Evolutionary conservation across 2,797 vertebrate genomes (phyloP), one percentile per base, ranked within the genome.

Genomic region (Falco novaeseelandiae): DNA sequence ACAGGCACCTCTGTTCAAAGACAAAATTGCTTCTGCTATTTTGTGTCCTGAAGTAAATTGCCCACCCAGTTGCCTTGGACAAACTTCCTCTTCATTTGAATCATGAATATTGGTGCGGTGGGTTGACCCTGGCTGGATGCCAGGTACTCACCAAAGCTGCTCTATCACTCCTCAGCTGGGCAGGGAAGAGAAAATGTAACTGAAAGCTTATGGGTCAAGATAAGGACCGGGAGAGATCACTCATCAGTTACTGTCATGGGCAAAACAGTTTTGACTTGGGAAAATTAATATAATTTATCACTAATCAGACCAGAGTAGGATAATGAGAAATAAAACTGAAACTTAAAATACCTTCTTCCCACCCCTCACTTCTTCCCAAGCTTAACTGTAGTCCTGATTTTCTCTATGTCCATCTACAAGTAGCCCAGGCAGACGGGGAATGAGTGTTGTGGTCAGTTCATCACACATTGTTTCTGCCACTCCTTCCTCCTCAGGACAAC

Each of bases 131-230:
- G 44, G 17, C 38, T 63, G 2, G 2, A 38, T 3, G 4, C 3
- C 26, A 52, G 18, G 7, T 72, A 26, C 5, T 8, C 19, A 65
- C 29, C 7, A 57, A 57, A 52, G 8, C 12, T 27, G 6, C 26
- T 26, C 8, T 82, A 12, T 46, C 54, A 21, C 15, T 61, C 8
- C 38, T 40, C 21, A 42, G 4, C 7, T 38, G 54, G 42, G 11
- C 16, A 38, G 12, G 14, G 13, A 20, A 73, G 9, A 67, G 9
- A 61, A 83, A 55, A 29, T 49, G 44, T 13, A 66, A 22, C 13
- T 27, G 58, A 81, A 12, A 8, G 3, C 5, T 66, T 1, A 2
- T 27, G 18, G 3, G 7, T 38, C 1, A 3, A 61, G 20, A 30
- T 17, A 81, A 63, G 29, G 25, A 12, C 22, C 67, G 21, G 36